Evolutionary conservation across 2,113 vertebrate species (phyloP), one percentile per base, ranked within the genome.

Genomic region (Orientallactaga bullata): DNA sequence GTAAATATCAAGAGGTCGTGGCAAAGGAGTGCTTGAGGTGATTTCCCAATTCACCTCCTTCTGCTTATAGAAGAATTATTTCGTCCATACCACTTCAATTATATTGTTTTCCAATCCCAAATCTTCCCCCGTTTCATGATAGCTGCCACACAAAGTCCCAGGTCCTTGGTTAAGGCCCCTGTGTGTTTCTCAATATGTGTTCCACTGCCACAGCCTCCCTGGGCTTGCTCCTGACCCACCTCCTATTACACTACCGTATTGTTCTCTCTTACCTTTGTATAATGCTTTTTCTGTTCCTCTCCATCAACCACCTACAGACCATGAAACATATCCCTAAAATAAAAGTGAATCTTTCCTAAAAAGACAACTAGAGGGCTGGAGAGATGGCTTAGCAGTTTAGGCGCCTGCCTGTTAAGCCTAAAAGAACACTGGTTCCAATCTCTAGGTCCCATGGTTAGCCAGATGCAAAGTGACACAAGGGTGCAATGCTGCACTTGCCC

Each of bases 1-100:
- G 63, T 84, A 69, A 89, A 51, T 88, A 88, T 68, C 72, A 76
- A 90, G 61, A 84, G 68, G 51, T 80, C 66, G n/a, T 17, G 32
- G 55, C 26, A 35, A 74, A 73, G n/a, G 17, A 51, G 26, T 10
- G 32, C 9, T 0, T 63, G 42, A 10, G 7, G 13, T 87, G 42
- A 73, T 51, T 26, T 17, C 58, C 88, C 32, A 55, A 58, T 66
- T 88, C n/a, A 82, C 8, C 58, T 26, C 5, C 61, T 10, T 93
- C 78, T 77, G 28, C 68, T 68, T 65, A 17, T 28, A 32, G 71
- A 90, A 90, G 37, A 47, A 39, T 85, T 85, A 26, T 77, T 72
- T 94, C 58, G 77, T 39, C 73, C 47, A 47, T 58, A 15, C 30
- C 16, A 79, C 6, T 28, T 90, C 2, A 10, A 4, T 88, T 68